Percentiles rank a stretch among this genome's conserved stretches.
phyloP scores from a whole-genome alignment of 2,113 vertebrate genomes.

The Mola mola region DNA sequence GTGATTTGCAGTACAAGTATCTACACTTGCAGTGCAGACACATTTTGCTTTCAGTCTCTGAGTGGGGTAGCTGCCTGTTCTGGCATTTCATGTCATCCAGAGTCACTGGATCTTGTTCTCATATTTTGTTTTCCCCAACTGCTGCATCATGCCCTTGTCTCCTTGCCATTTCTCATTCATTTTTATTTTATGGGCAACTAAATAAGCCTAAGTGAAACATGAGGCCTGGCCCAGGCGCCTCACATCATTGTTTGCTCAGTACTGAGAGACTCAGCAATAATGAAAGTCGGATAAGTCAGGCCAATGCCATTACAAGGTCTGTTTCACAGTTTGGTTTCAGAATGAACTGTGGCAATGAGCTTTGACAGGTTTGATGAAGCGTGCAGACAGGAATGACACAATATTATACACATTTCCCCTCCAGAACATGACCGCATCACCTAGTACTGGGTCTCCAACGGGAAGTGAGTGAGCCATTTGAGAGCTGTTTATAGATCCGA shows the following conservation, averaged over 20 bases:
- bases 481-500: too few species aligned
- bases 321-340: conserved; percentile 55
- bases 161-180: conserved; percentile 21
- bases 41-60: conserved; percentile 6
- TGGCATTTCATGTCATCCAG: conserved; percentile 14
- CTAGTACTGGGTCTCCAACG: too few species aligned
- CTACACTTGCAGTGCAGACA: conserved; percentile 2
- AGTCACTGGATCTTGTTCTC: neutral
- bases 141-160: neutral
- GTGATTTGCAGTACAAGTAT: conserved; percentile 21
- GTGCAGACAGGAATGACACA: conserved; percentile 41
- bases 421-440: neutral
- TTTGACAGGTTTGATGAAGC: conserved; percentile 61
- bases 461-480: too few species aligned
- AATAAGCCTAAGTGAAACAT: conserved; percentile 26
- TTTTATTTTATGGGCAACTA: conserved; percentile 47
- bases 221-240: conserved; percentile 2
- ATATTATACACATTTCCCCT: conserved; percentile 30
- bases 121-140: neutral
- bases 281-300: conserved; percentile 58
- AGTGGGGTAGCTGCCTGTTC: conserved; percentile 17
- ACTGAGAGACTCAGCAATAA: conserved; percentile 55
- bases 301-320: conserved; percentile 49
- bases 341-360: conserved; percentile 42
- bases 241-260: conserved; percentile 46